A percentile compares a stretch with the other conserved stretches of the same genome.
Conservation (phyloP, 2,113 vertebrate genomes). For the Nettapus auritus region DNA sequence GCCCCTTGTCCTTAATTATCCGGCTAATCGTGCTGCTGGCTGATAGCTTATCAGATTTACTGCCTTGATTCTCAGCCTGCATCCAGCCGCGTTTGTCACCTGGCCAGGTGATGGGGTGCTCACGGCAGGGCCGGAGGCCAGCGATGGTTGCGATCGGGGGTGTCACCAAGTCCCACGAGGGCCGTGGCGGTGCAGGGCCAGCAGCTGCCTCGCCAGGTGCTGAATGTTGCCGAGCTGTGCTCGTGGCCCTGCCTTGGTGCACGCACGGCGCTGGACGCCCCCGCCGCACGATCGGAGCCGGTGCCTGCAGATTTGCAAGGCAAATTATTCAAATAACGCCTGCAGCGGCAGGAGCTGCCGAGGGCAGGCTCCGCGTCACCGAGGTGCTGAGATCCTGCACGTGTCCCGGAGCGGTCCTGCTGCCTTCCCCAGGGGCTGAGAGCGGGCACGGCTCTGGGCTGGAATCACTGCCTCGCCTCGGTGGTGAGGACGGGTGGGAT, state of each 20-base stretch:
- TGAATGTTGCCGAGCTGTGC: rapidly evolving
- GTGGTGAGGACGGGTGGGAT: background rate
- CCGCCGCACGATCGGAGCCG: background rate
- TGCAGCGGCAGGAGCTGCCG: background rate
- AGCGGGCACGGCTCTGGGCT: background rate
- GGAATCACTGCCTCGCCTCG: too few relatives aligned
- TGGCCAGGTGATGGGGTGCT: background rate
- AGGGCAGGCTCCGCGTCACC: rapidly evolving
- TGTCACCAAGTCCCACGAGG: rapidly evolving
- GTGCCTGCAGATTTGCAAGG: background rate
- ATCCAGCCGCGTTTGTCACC: background rate
- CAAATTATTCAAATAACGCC: background rate
- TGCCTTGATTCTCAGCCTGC: rapidly evolving
- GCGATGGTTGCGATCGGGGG: rapidly evolving
- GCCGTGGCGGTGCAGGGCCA: rapidly evolving
- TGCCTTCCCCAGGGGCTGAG: background rate
- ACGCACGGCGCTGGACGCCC: too few relatives aligned
- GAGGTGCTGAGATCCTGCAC: rapidly evolving
- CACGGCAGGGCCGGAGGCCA: rapidly evolving
- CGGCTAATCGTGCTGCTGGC: background rate
- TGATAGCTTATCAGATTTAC: background rate
- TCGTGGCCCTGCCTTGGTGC: rapidly evolving
- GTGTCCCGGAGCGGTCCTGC: background rate
- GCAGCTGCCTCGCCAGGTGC: background rate
- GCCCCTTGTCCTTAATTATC: background rate